phyloP scores from a whole-genome alignment of 2,888 invertebrate species.

The Listrodromus nycthemerus region DNA sequence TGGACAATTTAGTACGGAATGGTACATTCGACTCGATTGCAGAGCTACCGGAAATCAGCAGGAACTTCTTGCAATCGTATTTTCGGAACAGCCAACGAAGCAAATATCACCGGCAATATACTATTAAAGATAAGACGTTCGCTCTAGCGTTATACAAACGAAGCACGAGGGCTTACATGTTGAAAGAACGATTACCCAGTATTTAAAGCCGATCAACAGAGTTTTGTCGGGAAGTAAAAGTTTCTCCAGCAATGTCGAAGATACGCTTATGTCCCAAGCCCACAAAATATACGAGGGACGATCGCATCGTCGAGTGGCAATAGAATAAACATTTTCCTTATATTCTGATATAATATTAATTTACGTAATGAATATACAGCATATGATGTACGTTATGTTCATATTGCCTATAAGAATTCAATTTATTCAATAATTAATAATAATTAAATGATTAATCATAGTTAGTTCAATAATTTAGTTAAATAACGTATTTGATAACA shows the following conservation, averaged over 20 bases:
- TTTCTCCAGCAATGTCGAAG: not conserved
- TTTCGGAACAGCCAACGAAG: not conserved
- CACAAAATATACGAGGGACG: not conserved
- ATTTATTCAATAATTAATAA: no score
- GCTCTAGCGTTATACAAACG: constrained; percentile 27
- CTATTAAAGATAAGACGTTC: not conserved
- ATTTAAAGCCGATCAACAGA: not conserved
- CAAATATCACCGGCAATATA: constrained; percentile 1
- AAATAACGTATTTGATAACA: no score
- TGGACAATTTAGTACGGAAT: not conserved
- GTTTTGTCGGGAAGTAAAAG: not conserved
- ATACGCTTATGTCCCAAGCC: not conserved
- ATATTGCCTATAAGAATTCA: no score
- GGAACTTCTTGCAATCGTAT: not conserved
- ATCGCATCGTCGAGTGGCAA: no score
- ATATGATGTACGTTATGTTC: no score
- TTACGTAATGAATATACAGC: no score
- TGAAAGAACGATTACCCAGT: not conserved
- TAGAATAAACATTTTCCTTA: no score
- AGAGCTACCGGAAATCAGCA: not conserved
- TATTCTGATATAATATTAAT: no score
- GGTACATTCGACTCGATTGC: not conserved
- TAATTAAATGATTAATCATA: no score
- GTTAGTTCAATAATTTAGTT: no score
- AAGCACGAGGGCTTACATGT: not conserved